Percentiles rank a stretch among this genome's conserved stretches.
Conservation (phyloP, 2,888 invertebrate species). For the Agrilus biguttatus region DNA sequence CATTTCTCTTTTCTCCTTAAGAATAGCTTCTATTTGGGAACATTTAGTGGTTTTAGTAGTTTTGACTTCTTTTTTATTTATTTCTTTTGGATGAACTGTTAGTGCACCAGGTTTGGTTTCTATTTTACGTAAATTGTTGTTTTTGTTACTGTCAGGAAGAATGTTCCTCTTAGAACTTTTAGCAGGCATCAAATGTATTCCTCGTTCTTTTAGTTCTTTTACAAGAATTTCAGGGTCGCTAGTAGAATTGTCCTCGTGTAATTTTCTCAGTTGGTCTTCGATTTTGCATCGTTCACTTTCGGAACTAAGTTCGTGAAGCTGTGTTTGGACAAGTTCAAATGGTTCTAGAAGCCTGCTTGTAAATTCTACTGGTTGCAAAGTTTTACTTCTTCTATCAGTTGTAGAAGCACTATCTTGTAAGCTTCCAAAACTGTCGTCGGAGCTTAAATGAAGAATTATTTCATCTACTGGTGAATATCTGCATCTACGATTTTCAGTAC, state of each 20-base stretch:
- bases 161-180: neutral
- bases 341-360: slow-evolving; percentile 4
- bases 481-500: too few species aligned
- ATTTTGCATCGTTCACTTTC: neutral
- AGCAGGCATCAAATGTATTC: slow-evolving; percentile 25
- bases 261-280: neutral
- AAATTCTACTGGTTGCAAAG: too few species aligned
- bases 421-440: too few species aligned
- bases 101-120: neutral
- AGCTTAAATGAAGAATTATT: too few species aligned
- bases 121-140: too few species aligned
- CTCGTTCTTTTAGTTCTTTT: slow-evolving; percentile 22
- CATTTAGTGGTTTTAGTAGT: neutral
- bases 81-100: neutral
- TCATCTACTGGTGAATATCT: too few species aligned
- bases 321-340: slow-evolving; percentile 9
- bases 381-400: too few species aligned
- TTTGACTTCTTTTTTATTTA: neutral
- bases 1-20: neutral
- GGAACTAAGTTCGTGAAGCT: slow-evolving; percentile 5
- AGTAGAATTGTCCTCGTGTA: neutral
- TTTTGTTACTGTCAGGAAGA: neutral
- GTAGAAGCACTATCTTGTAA: too few species aligned
- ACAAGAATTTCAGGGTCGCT: slow-evolving; percentile 11
- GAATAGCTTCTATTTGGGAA: neutral